phyloP scores from a whole-genome alignment of 2,888 invertebrate genomes.

The Nycteola revayana region DNA sequence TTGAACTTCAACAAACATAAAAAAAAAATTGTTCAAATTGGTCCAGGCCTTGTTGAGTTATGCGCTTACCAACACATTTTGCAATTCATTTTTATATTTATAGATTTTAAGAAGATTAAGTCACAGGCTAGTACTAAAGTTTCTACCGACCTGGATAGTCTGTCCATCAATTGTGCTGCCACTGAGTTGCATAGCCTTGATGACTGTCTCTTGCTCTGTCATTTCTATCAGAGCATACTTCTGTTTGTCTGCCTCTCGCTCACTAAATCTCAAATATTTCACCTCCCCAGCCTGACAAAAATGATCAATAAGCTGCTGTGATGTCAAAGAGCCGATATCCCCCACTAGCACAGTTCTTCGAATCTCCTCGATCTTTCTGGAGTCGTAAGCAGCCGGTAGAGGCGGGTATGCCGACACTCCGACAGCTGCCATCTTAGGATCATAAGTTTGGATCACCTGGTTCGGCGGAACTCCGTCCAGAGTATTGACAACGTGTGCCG shows the following conservation, averaged over 20 bases:
- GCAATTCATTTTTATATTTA: too few relatives aligned
- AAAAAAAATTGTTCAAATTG: too few relatives aligned
- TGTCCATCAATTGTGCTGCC: slow-evolving; percentile 89
- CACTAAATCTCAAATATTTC: slow-evolving; percentile 96
- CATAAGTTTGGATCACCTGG: slow-evolving; percentile 93
- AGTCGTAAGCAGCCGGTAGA: slow-evolving; percentile 92
- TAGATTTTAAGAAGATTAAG: too few relatives aligned
- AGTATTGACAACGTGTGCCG: slow-evolving; percentile 94
- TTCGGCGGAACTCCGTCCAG: slow-evolving; percentile 91
- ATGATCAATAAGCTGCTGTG: slow-evolving; percentile 94
- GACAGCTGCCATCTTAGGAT: slow-evolving; percentile 91
- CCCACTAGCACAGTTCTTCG: slow-evolving; percentile 94
- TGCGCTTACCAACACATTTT: too few relatives aligned
- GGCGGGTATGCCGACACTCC: slow-evolving; percentile 96
- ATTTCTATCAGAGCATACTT: slow-evolving; percentile 96
- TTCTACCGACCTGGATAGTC: slow-evolving; percentile 67
- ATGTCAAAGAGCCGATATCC: slow-evolving; percentile 88
- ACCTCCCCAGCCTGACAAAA: slow-evolving; percentile 95
- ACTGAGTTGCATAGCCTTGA: slow-evolving; percentile 93
- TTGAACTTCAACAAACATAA: too few relatives aligned
- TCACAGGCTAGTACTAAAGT: too few relatives aligned
- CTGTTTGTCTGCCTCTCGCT: slow-evolving; percentile 88
- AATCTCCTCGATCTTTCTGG: slow-evolving; percentile 96
- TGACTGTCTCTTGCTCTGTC: slow-evolving; percentile 93
- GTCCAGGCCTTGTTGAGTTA: too few relatives aligned